phyloP scores from a whole-genome alignment of 2,797 vertebrate genomes.

The Acanthurus tractus region DNA sequence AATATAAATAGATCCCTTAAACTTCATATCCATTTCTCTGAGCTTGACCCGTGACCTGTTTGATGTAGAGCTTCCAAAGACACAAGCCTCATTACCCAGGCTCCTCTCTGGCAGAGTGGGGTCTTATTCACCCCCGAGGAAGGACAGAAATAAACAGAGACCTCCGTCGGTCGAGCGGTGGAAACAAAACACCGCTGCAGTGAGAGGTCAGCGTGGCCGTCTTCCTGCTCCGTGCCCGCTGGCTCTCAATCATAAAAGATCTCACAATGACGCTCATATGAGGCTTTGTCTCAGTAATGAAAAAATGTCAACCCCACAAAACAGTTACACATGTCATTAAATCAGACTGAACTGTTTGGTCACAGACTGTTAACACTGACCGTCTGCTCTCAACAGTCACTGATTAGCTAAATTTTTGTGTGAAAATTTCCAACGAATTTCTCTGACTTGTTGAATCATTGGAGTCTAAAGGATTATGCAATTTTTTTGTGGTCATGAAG shows the following conservation, averaged over 20 bases:
- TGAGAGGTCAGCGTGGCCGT: constrained; percentile 68
- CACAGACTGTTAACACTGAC: background rate
- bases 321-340: constrained; percentile 25
- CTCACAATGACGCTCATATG: constrained; percentile 32
- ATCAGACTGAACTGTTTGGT: background rate
- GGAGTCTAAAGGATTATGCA: background rate
- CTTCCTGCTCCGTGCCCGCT: constrained; percentile 53
- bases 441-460: background rate
- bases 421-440: background rate
- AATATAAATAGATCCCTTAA: constrained; percentile 61
- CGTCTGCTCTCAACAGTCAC: background rate
- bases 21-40: constrained; percentile 68
- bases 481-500: background rate
- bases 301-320: constrained; percentile 35
- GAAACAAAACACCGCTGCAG: constrained; percentile 75
- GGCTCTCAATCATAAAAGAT: constrained; percentile 61
- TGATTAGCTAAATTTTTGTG: background rate
- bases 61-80: constrained; percentile 75
- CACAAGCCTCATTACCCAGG: constrained; percentile 79
- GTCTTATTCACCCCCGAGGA: constrained; percentile 80
- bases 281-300: constrained; percentile 47
- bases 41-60: constrained; percentile 75
- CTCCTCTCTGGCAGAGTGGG: constrained; percentile 66
- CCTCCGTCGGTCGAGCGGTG: constrained; percentile 61
- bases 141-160: constrained; percentile 82